Evolutionary conservation across 2,797 vertebrate species (phyloP).

Genomic region (Eleutherodactylus coqui): DNA sequence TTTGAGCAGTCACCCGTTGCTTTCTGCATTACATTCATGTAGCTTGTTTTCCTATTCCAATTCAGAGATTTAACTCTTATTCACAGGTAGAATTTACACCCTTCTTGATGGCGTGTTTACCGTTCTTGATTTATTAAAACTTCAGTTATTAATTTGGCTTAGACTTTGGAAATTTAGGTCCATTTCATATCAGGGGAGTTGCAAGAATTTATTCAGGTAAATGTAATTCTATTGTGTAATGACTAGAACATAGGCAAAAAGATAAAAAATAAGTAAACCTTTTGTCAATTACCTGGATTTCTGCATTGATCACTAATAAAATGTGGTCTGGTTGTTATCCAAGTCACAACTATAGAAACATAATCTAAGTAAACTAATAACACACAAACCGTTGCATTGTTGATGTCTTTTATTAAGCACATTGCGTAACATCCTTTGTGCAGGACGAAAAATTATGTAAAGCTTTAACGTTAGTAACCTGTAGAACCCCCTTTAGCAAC

Average conservation of each 20-base stretch:
- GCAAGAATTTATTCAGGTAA: not conserved
- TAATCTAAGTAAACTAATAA: too few species aligned
- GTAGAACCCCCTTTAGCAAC: too few species aligned
- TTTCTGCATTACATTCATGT: not conserved
- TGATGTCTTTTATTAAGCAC: too few species aligned
- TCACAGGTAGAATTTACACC: slow-evolving; percentile 12
- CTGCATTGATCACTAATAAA: too few species aligned
- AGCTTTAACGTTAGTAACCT: too few species aligned
- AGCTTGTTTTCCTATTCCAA: not conserved
- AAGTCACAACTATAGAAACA: too few species aligned
- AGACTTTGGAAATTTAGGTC: not conserved
- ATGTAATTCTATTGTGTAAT: not conserved
- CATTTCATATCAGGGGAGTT: not conserved
- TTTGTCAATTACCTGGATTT: too few species aligned
- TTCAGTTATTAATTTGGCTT: not conserved
- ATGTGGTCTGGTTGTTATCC: too few species aligned
- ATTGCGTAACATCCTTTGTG: too few species aligned
- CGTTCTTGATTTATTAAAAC: not conserved
- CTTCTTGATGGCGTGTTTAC: not conserved
- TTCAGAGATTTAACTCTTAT: not conserved
- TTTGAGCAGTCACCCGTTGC: not conserved
- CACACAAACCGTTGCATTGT: too few species aligned
- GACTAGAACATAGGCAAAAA: not conserved
- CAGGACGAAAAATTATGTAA: too few species aligned
- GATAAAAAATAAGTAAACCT: too few species aligned